These are phyloP conservation scores for Chelonia mydas DNA, from an alignment of 2,797 vertebrate genomes.

Conservation along the genomic window DNA sequence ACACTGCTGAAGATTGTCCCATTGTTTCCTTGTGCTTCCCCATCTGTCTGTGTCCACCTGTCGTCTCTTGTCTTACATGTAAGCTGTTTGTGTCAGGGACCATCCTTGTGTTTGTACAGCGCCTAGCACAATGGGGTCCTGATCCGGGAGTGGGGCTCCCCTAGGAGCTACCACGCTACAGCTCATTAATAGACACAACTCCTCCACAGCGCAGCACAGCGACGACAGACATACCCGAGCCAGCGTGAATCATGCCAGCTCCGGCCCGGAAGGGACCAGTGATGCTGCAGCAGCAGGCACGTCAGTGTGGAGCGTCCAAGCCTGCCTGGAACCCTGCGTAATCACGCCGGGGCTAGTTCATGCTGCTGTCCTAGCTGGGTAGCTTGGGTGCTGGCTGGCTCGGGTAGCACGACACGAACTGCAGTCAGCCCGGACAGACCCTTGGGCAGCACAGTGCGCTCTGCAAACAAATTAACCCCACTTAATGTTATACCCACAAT, in stretches of 20 bases:
- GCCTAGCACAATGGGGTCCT: background rate
- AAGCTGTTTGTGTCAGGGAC: background rate
- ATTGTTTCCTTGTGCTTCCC: background rate
- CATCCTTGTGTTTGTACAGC: background rate
- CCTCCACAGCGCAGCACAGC: background rate
- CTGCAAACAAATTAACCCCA: background rate
- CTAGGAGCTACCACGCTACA: background rate
- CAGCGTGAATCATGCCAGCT: background rate
- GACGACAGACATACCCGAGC: background rate
- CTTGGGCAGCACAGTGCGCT: background rate
- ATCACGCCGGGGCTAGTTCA: background rate
- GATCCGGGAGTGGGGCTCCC: background rate
- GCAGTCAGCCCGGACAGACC: background rate
- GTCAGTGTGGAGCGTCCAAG: background rate
- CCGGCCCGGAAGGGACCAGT: background rate
- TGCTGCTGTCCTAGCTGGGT: background rate
- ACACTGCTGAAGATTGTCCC: background rate
- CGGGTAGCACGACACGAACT: no score
- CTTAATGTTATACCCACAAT: no score
- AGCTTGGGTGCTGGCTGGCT: background rate
- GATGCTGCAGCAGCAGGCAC: no score
- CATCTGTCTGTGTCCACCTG: background rate
- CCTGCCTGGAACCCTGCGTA: background rate
- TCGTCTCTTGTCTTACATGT: background rate
- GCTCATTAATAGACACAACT: background rate